Evolutionary conservation across 2,797 vertebrate genomes (phyloP), one percentile per base, ranked within the genome.

Genomic region (Siniperca undulata): DNA sequence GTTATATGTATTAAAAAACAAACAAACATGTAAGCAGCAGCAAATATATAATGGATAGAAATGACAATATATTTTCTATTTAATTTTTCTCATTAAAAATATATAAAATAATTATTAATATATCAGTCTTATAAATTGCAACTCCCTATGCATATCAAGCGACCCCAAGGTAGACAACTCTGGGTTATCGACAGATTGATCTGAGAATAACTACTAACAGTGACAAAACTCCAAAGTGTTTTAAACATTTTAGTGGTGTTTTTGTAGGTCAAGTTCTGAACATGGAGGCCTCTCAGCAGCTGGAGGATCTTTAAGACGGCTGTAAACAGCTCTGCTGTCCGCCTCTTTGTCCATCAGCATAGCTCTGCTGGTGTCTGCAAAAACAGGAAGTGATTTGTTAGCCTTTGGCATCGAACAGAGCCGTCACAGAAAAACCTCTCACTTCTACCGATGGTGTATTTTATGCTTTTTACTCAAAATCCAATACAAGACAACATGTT

Each of bases 351-450:
- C 86, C 89, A 50, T 91, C 92, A 84, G 87, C 74, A 65, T 82
- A 89, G 84, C 89, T 89, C 78, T 80, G 66, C 85, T 81, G 85
- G 84, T 77, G 90, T 89, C 93, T 95, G 91, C 48, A 42, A 74
- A 86, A 91, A 93, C 85, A 93, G 84, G 87, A 92, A 91, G 79
- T 34, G 20, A 79, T 83, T 52, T n/a, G 77, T 94, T 89, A 93
- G 83, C 56, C 2, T 79, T 55, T 6, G 20, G 19, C 74, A 79
- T 68, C 70, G 77, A 65, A 74, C 70, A 55, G 44, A 74, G 34
- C 24, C 6, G 13, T 70, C 65, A 34, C 3, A n/a, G 48, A 66
- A 67, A 66, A 34, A 55, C 8, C 56, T 44, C 16, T 19, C 22
- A 56, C 36, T 14, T 66, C 30, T 56, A 17, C 16, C 7, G 0